A percentile compares a stretch with the other conserved stretches of the same genome.
phyloP scores from a whole-genome alignment of 2,797 vertebrate genomes.

The Coendou prehensilis region DNA sequence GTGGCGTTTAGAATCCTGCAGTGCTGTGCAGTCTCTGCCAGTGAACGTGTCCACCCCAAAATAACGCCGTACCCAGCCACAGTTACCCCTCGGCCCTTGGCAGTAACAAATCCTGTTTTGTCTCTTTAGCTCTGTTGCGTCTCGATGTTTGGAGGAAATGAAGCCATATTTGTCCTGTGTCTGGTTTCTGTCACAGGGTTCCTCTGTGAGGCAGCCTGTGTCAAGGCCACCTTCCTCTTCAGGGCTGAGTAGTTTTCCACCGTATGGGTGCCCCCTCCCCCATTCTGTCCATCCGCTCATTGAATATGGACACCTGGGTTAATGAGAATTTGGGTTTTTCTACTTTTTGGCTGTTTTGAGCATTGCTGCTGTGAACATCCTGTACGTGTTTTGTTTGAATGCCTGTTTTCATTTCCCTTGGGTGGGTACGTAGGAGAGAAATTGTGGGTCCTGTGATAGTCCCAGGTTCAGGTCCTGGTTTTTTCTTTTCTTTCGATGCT shows the following conservation, averaged over 20 bases:
- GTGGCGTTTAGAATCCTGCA: background rate
- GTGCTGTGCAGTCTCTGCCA: too few species aligned
- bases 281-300: background rate
- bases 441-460: background rate
- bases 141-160: background rate
- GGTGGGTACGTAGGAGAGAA: background rate
- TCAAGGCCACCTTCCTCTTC: background rate
- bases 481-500: background rate
- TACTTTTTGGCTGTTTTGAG: background rate
- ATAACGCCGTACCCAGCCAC: background rate
- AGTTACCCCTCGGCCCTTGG: background rate
- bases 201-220: too few species aligned
- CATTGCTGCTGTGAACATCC: background rate
- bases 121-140: background rate
- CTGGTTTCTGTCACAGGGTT: background rate
- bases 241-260: background rate
- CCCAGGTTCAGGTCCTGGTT: background rate
- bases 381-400: background rate
- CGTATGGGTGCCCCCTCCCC: too few species aligned
- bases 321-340: background rate
- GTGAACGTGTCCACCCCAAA: background rate
- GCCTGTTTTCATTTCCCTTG: background rate
- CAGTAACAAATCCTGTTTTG: background rate
- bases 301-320: background rate
- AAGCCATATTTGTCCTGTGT: background rate